Evolutionary conservation across 2,888 invertebrate species (phyloP), one percentile per base, ranked within the genome.

Genomic region (Ditylenchus weischeri): DNA sequence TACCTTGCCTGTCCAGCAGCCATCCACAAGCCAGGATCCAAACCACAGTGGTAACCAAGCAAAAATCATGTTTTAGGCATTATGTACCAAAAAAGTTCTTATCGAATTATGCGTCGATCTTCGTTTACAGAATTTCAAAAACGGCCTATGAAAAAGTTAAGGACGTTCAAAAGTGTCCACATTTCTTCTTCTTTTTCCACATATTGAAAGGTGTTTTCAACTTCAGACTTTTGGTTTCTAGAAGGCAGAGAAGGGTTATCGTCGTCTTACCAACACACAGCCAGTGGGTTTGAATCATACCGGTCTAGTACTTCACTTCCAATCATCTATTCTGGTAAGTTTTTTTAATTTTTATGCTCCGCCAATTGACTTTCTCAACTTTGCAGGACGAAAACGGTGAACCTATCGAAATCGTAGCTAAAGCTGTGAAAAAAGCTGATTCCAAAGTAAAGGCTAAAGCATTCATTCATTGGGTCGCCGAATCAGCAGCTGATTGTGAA

Each of bases 401-500:
- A 64, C 86, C 91, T 0, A 82, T 84, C 0, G 90, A 90, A 84
- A 78, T 98, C 13, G 84, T 89, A 70, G 95, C 91, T 64, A 87
- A 86, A 7, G 91, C 90, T 75, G 87, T 19, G 35, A 59, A 88
- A 43, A 88, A 90, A 0, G 4, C 36, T 19, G 13, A 19, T 21
- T 59, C 59, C 2, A 38, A 35, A 2, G 88, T 88, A 60, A 98
- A 98, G 84, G 96, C 98, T 0, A 96, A 96, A 84, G 96, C 94
- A 0, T 98, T 95, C 84, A 90, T 99, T 76, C 98, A 98, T 84
- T 98, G 98, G 98, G 95, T 98, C 0, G 89, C 93, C 0, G 87
- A 90, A 64, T 94, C 95, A 0, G 29, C 29, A 29, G 79, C 89
- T 18, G 83, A 87, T 61, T 88, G 91, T 70, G 91, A 93, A 86